A percentile compares a stretch with the other conserved stretches of the same genome.
phyloP scores from a whole-genome alignment of 2,113 vertebrate species.

The Aegithalos caudatus region DNA sequence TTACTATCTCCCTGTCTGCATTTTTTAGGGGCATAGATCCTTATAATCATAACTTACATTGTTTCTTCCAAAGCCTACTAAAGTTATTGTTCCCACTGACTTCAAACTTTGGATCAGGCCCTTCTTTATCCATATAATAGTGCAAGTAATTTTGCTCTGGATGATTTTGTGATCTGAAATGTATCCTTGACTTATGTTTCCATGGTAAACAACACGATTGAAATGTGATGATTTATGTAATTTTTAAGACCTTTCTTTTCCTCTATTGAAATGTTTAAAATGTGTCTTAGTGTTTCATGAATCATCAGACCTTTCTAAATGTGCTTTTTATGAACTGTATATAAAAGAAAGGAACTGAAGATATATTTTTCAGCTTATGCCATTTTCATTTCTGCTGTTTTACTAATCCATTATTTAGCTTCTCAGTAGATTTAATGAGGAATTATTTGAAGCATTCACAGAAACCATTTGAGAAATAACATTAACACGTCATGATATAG shows the following conservation, averaged over 20 bases:
- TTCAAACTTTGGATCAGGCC: not conserved
- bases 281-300: not conserved
- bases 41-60: not conserved
- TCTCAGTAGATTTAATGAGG: conserved; percentile 78
- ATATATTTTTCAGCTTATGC: conserved; percentile 43
- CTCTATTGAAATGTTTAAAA: conserved; percentile 32
- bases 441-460: conserved; percentile 64
- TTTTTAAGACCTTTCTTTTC: conserved; percentile 19
- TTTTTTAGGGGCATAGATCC: not conserved
- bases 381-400: conserved; percentile 64
- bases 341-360: conserved; percentile 14
- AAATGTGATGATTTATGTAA: not conserved
- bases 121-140: not conserved
- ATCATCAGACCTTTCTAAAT: conserved; percentile 14
- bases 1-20: not conserved
- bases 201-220: not conserved
- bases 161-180: not conserved
- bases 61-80: conserved; percentile 7
- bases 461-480: conserved; percentile 4
- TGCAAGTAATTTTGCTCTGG: not conserved
- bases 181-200: not conserved
- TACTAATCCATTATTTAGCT: conserved; percentile 68
- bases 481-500: not conserved
- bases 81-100: not conserved
- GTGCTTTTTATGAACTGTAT: conserved; percentile 39